Evolutionary conservation across 2,797 vertebrate species (phyloP).

Genomic region (Coccyzus lansbergi): DNA sequence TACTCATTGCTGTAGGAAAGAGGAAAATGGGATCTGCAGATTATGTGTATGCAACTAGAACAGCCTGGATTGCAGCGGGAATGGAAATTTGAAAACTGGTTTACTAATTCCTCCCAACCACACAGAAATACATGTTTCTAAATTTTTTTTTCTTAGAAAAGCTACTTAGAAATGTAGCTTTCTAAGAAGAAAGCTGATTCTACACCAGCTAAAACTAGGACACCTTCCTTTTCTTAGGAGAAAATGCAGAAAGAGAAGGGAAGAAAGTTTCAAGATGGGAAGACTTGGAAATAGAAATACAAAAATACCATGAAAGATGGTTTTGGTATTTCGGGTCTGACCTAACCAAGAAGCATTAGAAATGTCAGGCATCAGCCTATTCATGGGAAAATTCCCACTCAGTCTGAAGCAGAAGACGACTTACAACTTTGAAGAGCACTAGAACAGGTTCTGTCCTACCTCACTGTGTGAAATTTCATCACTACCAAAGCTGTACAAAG

Average conservation of each 20-base stretch:
- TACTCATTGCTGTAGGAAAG: background rate
- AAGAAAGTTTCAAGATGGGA: background rate
- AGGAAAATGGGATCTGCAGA: background rate
- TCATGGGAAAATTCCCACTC: background rate
- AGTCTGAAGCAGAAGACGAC: background rate
- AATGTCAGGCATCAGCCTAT: conserved; percentile 5
- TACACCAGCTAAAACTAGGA: too few relatives aligned
- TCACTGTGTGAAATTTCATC: background rate
- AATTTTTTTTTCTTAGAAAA: background rate
- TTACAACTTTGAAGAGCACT: background rate
- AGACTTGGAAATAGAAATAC: background rate
- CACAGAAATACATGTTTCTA: background rate
- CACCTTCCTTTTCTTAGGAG: background rate
- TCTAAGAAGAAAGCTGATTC: too few relatives aligned
- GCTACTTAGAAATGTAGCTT: too few relatives aligned
- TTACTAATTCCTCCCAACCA: conserved; percentile 21
- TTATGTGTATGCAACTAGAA: background rate
- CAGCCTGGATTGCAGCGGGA: background rate
- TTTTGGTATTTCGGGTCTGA: conserved; percentile 7
- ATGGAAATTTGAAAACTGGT: background rate
- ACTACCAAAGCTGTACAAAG: background rate
- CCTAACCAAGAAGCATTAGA: background rate
- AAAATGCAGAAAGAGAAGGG: background rate
- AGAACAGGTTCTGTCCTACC: background rate
- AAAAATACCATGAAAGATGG: background rate